Conservation (phyloP, 2,797 vertebrate genomes). For the Gouania willdenowi region DNA sequence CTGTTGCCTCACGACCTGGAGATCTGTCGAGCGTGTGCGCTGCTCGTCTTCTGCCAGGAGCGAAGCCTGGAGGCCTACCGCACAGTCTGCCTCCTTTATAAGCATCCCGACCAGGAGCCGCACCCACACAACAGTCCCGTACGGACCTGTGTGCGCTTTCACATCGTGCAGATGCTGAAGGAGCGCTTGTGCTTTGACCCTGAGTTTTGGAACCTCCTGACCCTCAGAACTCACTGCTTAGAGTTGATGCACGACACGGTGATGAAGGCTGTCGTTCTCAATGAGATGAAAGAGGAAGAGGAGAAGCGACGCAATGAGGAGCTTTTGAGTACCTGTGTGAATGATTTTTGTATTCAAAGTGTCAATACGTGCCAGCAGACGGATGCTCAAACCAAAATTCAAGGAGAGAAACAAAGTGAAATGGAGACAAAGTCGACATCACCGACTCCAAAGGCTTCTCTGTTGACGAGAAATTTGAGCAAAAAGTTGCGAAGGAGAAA, state of each 20-base stretch:
- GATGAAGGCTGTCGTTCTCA: constrained; percentile 68
- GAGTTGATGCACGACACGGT: constrained; percentile 86
- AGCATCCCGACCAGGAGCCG: constrained; percentile 89
- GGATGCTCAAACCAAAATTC: constrained; percentile 5
- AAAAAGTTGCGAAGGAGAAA: constrained; percentile 41
- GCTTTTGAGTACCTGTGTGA: constrained; percentile 38
- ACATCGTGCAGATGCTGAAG: constrained; percentile 86
- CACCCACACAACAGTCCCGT: constrained; percentile 84
- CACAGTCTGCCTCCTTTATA: constrained; percentile 89
- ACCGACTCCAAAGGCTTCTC: constrained; percentile 5
- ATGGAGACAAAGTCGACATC: constrained; percentile 1
- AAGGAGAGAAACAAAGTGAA: neutral
- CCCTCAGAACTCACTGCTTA: constrained; percentile 90
- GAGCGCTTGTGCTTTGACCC: constrained; percentile 94
- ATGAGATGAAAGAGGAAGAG: constrained; percentile 80
- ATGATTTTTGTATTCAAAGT: constrained; percentile 20
- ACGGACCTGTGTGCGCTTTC: constrained; percentile 89
- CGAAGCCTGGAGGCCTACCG: constrained; percentile 89
- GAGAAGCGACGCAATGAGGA: constrained; percentile 51
- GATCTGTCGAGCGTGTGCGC: constrained; percentile 91
- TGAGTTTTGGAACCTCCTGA: constrained; percentile 96
- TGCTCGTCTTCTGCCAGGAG: constrained; percentile 93
- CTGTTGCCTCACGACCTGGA: constrained; percentile 94
- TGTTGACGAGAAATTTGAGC: constrained; percentile 62
- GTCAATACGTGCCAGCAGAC: constrained; percentile 12